Percentiles rank a stretch among this genome's conserved stretches.
Evolutionary conservation across 2,797 vertebrate species (phyloP).

Genomic region (Knipowitschia caucasica): DNA sequence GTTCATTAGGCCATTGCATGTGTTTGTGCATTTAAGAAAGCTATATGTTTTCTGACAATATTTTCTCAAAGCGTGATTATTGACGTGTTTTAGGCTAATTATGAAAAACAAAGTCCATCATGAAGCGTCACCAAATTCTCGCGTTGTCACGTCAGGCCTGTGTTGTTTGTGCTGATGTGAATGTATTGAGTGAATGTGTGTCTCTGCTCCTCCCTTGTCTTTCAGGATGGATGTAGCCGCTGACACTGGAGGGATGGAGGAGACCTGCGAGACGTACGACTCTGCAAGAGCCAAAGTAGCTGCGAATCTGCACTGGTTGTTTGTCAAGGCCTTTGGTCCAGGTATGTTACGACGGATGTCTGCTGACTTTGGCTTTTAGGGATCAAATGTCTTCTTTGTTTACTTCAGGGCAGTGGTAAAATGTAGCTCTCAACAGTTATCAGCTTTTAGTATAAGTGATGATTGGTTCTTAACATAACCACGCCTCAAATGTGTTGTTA

Average conservation of each 20-base stretch:
- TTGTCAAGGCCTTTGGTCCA: constrained; percentile 91
- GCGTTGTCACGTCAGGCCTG: constrained; percentile 26
- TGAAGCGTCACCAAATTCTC: neutral
- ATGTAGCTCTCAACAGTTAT: too few species aligned
- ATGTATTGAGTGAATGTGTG: too few species aligned
- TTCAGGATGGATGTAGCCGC: constrained; percentile 85
- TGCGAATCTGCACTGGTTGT: constrained; percentile 94
- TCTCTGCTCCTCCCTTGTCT: constrained; percentile 11
- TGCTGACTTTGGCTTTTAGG: neutral
- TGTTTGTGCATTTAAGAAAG: neutral
- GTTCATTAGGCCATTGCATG: neutral
- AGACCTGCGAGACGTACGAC: constrained; percentile 88
- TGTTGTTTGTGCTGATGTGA: constrained; percentile 57
- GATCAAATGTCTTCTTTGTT: neutral
- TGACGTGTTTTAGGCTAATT: neutral
- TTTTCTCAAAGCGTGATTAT: too few species aligned
- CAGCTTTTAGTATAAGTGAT: too few species aligned
- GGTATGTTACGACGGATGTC: constrained; percentile 70
- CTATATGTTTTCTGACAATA: too few species aligned
- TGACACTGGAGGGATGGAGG: constrained; percentile 77
- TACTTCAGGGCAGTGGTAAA: neutral
- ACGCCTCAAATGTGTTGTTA: too few species aligned
- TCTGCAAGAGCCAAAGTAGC: constrained; percentile 95
- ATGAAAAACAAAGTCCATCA: neutral
- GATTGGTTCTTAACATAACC: too few species aligned